Evolutionary conservation across 2,888 invertebrate species (phyloP), one percentile per base, ranked within the genome.

Genomic region (Ceraclea dissimilis): DNA sequence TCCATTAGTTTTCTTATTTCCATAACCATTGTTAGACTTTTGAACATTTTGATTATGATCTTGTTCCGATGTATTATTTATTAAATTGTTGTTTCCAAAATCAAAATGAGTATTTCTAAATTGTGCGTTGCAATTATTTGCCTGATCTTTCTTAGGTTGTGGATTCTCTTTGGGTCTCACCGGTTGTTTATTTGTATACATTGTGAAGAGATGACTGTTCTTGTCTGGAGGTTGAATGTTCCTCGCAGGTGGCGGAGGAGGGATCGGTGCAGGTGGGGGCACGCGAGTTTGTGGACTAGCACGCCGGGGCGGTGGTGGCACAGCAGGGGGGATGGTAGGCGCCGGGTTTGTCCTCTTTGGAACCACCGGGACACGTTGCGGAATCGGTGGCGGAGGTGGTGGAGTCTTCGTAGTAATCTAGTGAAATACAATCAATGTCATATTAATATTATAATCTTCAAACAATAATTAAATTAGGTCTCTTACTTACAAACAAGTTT

Each of bases 331-430:
- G 10, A 69, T 66, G 1, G 52, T 57, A 26, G 52, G 39, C 44
- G 71, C 70, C 2, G 70, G 69, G 4, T 70, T 16, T 53, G 54
- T 18, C 56, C 79, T 67, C 63, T 76, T 76, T 44, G 79, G 78
- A 44, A 79, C 76, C 44, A 74, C 74, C 16, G 78, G 78, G 49
- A 76, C 74, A 61, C 76, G 68, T 60, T 70, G 62, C 22, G 77
- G 76, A 56, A 76, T 72, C 52, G 76, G 74, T 8, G 76, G 75
- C 43, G 74, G 75, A 6, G 61, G 59, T 19, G 54, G 54, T n/a
- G 57, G 52, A 10, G 50, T 43, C 44, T 52, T 51, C 51, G 58
- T 57, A 10, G 47, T 56, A 16, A 54, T 56, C 60, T 60, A 13
- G 2, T 5, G 16, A 26, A 8, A 39, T 5, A 39, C 13, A 39